Percentiles rank a stretch among this genome's conserved stretches.
Conservation (phyloP, 2,797 vertebrate genomes). For the Acrocephalus scirpaceus region DNA sequence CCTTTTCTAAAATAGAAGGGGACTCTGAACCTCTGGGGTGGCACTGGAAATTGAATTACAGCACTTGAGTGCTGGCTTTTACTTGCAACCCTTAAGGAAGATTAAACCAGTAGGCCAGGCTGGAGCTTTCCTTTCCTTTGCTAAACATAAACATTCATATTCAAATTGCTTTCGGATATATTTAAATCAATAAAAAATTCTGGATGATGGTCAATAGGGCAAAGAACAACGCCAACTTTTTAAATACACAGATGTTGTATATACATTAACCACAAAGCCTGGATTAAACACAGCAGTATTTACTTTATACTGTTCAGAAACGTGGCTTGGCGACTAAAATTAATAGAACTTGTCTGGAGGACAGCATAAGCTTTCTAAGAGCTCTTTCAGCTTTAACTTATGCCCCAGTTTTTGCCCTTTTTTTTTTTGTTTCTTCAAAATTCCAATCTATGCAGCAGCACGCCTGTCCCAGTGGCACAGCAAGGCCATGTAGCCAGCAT, state of each 20-base stretch:
- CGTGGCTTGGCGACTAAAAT: constrained; percentile 36
- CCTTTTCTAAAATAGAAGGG: not conserved
- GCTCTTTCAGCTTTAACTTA: constrained; percentile 44
- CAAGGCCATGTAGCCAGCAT: not conserved
- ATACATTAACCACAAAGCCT: not conserved
- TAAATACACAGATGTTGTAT: constrained; percentile 1
- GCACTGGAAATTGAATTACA: not conserved
- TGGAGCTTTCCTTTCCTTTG: not conserved
- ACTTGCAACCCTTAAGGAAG: not conserved
- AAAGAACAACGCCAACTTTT: constrained; percentile 11
- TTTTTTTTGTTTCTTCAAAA: not conserved
- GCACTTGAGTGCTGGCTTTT: not conserved
- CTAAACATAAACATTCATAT: constrained; percentile 47
- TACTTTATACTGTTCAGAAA: constrained; percentile 57
- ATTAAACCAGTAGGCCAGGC: not conserved
- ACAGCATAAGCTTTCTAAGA: constrained; percentile 32
- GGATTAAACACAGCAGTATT: constrained; percentile 44
- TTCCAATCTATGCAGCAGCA: constrained; percentile 23
- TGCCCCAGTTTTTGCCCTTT: not conserved
- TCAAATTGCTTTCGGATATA: constrained; percentile 33
- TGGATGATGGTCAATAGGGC: constrained; percentile 11
- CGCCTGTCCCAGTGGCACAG: not conserved
- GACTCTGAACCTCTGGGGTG: not conserved
- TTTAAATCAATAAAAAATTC: constrained; percentile 47
- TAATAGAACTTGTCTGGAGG: constrained; percentile 26